Base-by-base conservation (phyloP, 2,888 invertebrate genomes). In the Drosophila merina region DNA sequence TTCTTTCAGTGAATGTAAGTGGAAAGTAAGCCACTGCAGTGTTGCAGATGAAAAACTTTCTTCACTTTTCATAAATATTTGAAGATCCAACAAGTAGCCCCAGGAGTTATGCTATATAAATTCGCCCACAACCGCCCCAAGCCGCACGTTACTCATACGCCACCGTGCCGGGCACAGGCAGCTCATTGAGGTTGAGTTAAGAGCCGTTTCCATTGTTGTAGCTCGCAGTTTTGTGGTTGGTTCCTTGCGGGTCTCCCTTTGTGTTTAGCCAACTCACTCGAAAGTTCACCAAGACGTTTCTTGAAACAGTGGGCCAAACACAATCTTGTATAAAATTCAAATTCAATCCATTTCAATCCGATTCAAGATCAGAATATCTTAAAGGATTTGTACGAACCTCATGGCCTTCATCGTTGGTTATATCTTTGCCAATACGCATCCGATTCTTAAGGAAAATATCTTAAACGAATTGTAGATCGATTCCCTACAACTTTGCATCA, bases 161-260 rank as follows among this genome's bases (percentile, higher is more conserved):
- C 83, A 60, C 67, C 69, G 73, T 70, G 69, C 52, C 72, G 60
- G 60, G 44, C 72, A 44, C n/a, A n/a, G n/a, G 51, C 60, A 54
- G 47, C 75, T 76, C 87, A 84, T 88, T 81, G 87, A 75, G 84
- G 84, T 88, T 84, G 88, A 84, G 84, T 81, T 84, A 78, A 84
- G 84, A 76, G 85, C 74, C 70, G 73, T 66, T 42, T 45, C 10
- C 51, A 48, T 58, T 73, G 57, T 62, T 72, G 60, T 62, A 57
- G 45, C 48, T 59, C 20, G 57, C 44, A 38, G 40, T 55, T 67
- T 48, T 70, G 81, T 67, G 59, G 67, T 70, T 72, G 57, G 63
- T 70, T 74, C 71, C 42, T 60, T 70, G 73, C 67, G 66, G 74
- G 55, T 59, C 70, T 51, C 44, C 64, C 52, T 54, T 62, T 57